These are phyloP conservation scores for Micrastur ruficollis DNA, from an alignment of 2,797 vertebrate species.

Conservation along the genomic window DNA sequence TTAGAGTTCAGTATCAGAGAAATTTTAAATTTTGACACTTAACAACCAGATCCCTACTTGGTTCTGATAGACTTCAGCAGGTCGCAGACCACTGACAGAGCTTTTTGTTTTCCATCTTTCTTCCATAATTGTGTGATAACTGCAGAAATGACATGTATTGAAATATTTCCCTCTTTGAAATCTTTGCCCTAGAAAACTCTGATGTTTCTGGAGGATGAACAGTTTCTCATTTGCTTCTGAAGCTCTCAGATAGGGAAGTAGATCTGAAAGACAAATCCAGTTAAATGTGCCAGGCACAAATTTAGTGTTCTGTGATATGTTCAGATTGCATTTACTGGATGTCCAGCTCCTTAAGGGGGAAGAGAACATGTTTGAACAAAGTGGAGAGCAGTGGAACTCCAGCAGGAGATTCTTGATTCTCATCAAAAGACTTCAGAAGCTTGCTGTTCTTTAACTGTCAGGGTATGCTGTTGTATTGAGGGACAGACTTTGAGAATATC, in stretches of 20 bases:
- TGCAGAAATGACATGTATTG: not conserved
- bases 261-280: not conserved
- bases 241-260: not conserved
- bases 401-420: not conserved
- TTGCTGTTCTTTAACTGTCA: not conserved
- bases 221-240: not conserved
- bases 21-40: fast-evolving
- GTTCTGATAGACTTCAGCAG: not conserved
- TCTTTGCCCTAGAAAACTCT: not conserved
- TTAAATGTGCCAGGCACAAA: not conserved
- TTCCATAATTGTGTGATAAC: not conserved
- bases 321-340: not conserved
- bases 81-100: not conserved
- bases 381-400: not conserved
- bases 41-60: not conserved
- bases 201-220: not conserved
- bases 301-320: not conserved
- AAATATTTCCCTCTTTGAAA: not conserved
- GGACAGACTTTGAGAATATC: not conserved
- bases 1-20: not conserved
- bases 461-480: not conserved
- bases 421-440: not conserved
- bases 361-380: not conserved
- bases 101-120: not conserved
- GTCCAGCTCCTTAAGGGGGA: not conserved